Conservation (phyloP, 2,113 vertebrate species). For the Sylvicapra grimmia region DNA sequence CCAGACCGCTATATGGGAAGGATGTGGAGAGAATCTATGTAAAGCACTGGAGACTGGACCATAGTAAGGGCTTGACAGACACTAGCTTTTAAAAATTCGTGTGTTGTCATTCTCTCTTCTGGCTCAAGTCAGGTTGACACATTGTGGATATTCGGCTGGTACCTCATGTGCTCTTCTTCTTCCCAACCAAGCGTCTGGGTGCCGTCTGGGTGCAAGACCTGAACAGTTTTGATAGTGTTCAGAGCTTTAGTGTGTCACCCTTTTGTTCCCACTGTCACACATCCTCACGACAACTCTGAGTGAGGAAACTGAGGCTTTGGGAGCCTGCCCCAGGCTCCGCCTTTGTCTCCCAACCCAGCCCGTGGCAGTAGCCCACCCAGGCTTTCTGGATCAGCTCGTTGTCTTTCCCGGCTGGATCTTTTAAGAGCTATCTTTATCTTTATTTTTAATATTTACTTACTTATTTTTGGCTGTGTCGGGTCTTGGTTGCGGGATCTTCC, state of each 20-base stretch:
- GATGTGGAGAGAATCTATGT: background rate
- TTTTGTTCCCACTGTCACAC: fast-evolving
- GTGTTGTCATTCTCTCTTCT: background rate
- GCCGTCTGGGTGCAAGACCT: fast-evolving
- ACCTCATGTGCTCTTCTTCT: background rate
- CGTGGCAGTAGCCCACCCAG: no score
- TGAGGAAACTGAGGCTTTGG: background rate
- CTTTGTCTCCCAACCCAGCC: background rate
- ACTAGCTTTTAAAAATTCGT: background rate
- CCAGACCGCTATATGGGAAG: background rate
- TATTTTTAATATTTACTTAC: background rate
- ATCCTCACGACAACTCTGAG: background rate
- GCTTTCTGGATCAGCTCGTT: background rate
- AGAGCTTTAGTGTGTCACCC: fast-evolving
- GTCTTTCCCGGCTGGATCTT: background rate
- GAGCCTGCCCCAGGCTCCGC: background rate
- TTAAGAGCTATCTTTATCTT: background rate
- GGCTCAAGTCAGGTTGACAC: background rate
- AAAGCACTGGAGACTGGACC: background rate
- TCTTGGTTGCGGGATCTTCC: background rate
- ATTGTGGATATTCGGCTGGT: background rate
- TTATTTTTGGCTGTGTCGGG: background rate
- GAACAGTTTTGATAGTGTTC: fast-evolving
- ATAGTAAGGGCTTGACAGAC: background rate
- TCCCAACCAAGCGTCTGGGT: background rate